Evolutionary conservation across 2,888 invertebrate genomes (phyloP), one percentile per base, ranked within the genome.

Genomic region (Amaurobius ferox): DNA sequence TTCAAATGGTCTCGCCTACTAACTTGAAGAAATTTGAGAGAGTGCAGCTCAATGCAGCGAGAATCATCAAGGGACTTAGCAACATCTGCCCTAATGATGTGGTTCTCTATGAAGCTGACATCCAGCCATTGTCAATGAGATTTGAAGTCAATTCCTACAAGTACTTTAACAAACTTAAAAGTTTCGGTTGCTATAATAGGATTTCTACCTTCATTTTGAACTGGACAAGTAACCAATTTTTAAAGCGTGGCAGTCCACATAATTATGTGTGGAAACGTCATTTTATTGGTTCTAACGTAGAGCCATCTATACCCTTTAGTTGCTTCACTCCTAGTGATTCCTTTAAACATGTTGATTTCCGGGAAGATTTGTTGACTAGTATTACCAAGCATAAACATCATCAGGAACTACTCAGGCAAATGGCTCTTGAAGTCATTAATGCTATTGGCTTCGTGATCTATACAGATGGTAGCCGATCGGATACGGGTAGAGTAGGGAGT

Each of bases 91-190:
- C 55, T 32, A 72, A n/a, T 16, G 55, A 19, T 23, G 16, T 55
- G 3, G 71, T 35, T 11, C 62, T 70, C 0, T 62, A 55, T 16
- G 62, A 40, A 13, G 62, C 44, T 1, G 62, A 71, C 62, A 55
- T 79, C 28, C 0, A 28, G 23, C 71, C 40, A 66, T 23, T 71
- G 23, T 0, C 28, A 11, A 62, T 5, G n/a, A 61, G 29, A 39
- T 62, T 35, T 26, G 19, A n/a, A 40, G 26, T 62, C 0, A 62
- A 39, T 55, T 72, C 48, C n/a, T 35, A 29, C 23, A 71, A 19
- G 39, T 79, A 79, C 71, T 40, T 79, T 44, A 70, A 70, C 26
- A 71, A 79, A 62, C 30, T 71, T 2, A 79, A 5, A 44, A 79
- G 71, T 28, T 26, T 71, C 26, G 66, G 40, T 1, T 9, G 23